Conservation (phyloP, 23 tunicate genomes). For the Diplosoma virens region DNA sequence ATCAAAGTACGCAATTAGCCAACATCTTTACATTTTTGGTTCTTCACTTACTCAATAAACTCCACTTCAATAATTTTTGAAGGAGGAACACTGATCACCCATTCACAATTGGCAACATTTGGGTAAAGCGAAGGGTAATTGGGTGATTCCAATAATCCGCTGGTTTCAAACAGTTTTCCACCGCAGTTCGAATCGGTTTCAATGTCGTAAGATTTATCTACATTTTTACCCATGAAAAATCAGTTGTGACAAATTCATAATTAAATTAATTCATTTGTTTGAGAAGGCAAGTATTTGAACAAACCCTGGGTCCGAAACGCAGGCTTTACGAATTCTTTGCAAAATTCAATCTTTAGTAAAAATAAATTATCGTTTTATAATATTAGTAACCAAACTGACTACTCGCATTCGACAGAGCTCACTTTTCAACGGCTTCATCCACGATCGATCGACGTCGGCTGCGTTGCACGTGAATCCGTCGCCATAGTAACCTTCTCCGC, state of each 20-base stretch:
- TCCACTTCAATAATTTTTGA: slow-evolving; percentile 34
- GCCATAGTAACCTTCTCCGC: slow-evolving; percentile 64
- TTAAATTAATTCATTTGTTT: too few species aligned
- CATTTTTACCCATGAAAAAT: too few species aligned
- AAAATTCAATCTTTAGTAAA: too few species aligned
- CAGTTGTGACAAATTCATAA: too few species aligned
- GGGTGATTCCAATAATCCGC: slow-evolving; percentile 55
- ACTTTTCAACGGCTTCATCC: slow-evolving; percentile 23
- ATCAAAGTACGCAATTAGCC: neutral
- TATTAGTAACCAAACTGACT: too few species aligned
- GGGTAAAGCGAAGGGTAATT: slow-evolving; percentile 55
- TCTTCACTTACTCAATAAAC: slow-evolving; percentile 46
- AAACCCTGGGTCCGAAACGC: too few species aligned
- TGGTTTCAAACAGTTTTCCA: slow-evolving; percentile 34
- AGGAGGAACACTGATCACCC: slow-evolving; percentile 63
- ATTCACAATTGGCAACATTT: slow-evolving; percentile 45
- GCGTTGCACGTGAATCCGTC: slow-evolving; percentile 69
- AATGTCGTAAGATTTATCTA: slow-evolving; percentile 30
- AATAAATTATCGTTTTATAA: too few species aligned
- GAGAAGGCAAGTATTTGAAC: too few species aligned
- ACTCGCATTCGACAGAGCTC: too few species aligned
- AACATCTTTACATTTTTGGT: neutral
- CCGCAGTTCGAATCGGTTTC: slow-evolving; percentile 58
- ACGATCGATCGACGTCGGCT: slow-evolving; percentile 40
- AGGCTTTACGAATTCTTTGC: too few species aligned